Evolutionary conservation across 2,888 invertebrate genomes (phyloP).

Genomic region (Dermolepida albohirtum): DNA sequence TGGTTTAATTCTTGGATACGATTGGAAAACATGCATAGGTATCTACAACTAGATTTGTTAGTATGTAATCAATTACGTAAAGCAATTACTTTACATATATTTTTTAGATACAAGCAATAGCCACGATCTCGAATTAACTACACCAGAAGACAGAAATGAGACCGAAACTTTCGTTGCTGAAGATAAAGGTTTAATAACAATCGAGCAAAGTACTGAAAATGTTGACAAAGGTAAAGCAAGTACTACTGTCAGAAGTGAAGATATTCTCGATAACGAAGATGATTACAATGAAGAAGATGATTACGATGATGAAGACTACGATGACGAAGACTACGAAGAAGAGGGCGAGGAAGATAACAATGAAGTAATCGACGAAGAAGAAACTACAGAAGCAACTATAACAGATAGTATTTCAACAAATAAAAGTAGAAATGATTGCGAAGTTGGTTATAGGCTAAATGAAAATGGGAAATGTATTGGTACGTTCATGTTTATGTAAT

Average conservation of each 20-base stretch:
- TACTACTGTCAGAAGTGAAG: conserved; percentile 47
- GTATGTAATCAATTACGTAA: not conserved
- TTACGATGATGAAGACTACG: conserved; percentile 43
- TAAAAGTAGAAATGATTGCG: conserved; percentile 52
- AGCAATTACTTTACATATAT: too few species aligned
- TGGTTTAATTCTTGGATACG: conserved; percentile 58
- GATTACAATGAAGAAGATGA: conserved; percentile 40
- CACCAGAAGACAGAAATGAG: not conserved
- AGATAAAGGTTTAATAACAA: not conserved
- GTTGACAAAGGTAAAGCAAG: conserved; percentile 21
- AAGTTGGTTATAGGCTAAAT: conserved; percentile 64
- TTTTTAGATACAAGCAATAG: too few species aligned
- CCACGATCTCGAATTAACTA: not conserved
- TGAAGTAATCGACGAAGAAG: conserved; percentile 27
- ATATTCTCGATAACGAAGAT: conserved; percentile 47
- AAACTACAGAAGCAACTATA: conserved; percentile 36
- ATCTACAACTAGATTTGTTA: conserved; percentile 28
- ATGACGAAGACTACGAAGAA: conserved; percentile 41
- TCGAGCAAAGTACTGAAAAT: conserved; percentile 2
- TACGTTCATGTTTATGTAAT: conserved; percentile 49
- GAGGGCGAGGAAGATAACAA: conserved; percentile 11
- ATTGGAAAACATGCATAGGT: conserved; percentile 62
- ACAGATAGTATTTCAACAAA: conserved; percentile 31
- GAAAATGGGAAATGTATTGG: conserved; percentile 64
- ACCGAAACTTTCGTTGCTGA: conserved; percentile 1